Percentiles rank a stretch among this genome's conserved stretches.
These are phyloP conservation scores for Ptilonorhynchus violaceus DNA, from an alignment of 2,113 vertebrate genomes.

Conservation along the genomic window DNA sequence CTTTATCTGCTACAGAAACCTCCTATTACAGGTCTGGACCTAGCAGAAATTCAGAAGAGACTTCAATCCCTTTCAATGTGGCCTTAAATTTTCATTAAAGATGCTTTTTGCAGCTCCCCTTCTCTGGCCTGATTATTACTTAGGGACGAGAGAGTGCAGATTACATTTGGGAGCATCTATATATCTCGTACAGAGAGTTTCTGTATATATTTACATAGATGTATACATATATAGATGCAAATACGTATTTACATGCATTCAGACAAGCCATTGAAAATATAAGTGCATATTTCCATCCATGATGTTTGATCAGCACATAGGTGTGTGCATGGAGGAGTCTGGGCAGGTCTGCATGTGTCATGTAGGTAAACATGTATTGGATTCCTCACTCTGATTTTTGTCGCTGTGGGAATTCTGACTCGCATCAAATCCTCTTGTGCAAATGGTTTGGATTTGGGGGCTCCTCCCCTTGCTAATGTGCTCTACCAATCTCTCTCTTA, in stretches of 20 bases:
- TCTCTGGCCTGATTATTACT: neutral
- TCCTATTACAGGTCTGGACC: neutral
- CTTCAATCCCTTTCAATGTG: neutral
- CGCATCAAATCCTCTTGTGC: neutral
- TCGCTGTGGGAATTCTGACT: neutral
- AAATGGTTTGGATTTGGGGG: conserved; percentile 5
- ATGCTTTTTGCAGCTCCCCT: neutral
- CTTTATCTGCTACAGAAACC: neutral
- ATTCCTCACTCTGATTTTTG: neutral
- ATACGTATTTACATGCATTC: neutral
- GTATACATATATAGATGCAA: neutral
- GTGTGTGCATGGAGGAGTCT: too few species aligned
- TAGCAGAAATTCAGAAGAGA: neutral
- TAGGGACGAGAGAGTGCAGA: neutral
- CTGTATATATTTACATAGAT: neutral
- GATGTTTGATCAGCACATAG: neutral
- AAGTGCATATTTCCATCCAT: neutral
- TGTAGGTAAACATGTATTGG: neutral
- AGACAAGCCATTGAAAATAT: neutral
- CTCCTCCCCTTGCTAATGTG: neutral
- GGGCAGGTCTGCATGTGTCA: neutral
- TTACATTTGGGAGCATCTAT: neutral
- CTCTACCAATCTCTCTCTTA: neutral
- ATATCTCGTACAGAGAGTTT: neutral
- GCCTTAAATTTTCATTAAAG: neutral